Conservation (phyloP, 2,888 invertebrate genomes). For the Chrysolina oricalcia region DNA sequence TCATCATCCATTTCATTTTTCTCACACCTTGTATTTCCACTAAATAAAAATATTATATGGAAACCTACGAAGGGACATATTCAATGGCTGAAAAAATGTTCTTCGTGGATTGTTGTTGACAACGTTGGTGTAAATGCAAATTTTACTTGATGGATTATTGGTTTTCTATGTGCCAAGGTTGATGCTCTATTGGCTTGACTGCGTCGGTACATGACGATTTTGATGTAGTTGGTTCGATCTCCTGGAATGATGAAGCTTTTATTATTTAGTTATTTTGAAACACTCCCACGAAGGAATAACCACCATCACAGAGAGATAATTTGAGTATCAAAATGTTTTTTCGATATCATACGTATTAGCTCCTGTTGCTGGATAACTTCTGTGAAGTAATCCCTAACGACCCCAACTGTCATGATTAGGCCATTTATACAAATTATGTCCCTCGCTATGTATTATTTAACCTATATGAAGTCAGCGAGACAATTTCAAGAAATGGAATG, state of each 20-base stretch:
- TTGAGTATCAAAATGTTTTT: too few relatives aligned
- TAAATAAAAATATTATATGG: neutral
- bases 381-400: too few relatives aligned
- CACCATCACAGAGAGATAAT: neutral
- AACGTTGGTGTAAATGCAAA: constrained; percentile 27
- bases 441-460: too few relatives aligned
- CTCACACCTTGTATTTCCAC: neutral
- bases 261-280: neutral
- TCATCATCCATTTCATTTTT: neutral
- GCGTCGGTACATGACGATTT: neutral
- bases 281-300: neutral
- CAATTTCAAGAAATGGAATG: too few relatives aligned
- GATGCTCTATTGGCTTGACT: neutral
- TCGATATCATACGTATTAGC: too few relatives aligned
- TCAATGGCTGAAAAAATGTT: neutral
- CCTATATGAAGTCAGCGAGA: too few relatives aligned
- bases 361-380: too few relatives aligned
- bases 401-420: too few relatives aligned
- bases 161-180: neutral
- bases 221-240: neutral
- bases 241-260: neutral
- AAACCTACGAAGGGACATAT: neutral
- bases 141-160: constrained; percentile 5
- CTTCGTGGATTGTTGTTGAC: neutral
- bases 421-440: too few relatives aligned